Percentiles rank a stretch among this genome's conserved stretches.
phyloP scores from a whole-genome alignment of 2,113 vertebrate genomes.

The Nycticryphes semicollaris region DNA sequence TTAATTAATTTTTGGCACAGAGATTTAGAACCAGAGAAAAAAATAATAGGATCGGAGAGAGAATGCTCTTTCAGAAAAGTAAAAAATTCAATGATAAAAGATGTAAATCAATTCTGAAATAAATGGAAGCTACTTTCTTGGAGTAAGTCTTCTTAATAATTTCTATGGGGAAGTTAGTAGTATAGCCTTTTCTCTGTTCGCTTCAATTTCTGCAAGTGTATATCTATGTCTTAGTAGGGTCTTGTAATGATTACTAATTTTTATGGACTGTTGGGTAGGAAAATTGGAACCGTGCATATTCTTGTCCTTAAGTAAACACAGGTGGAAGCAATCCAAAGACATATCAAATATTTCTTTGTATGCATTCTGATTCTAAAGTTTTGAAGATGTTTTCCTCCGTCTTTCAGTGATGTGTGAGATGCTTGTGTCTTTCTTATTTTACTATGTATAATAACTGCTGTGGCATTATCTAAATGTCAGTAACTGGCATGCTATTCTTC shows the following conservation, averaged over 20 bases:
- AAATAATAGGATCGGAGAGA: not conserved
- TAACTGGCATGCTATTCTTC: not conserved
- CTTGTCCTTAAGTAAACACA: not conserved
- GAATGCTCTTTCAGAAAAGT: not conserved
- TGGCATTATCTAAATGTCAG: not conserved
- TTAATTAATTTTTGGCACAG: not conserved
- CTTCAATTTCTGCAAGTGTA: not conserved
- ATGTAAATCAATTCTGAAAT: not conserved
- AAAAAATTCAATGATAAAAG: not conserved
- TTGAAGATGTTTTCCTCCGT: not conserved
- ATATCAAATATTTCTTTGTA: not conserved
- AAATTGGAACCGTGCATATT: not conserved
- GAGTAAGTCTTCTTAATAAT: no score
- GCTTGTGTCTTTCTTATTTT: not conserved
- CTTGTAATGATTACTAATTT: not conserved
- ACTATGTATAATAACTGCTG: not conserved
- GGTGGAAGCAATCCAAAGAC: not conserved
- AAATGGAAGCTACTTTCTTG: not conserved
- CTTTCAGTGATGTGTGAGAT: not conserved
- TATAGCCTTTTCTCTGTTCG: not conserved
- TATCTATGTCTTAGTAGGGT: not conserved
- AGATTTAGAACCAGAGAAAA: not conserved
- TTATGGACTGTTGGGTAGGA: not conserved
- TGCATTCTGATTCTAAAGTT: not conserved
- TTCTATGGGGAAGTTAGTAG: not conserved